Base-by-base conservation (phyloP, 2,797 vertebrate genomes). In the Odontamblyopus lacepedii region DNA sequence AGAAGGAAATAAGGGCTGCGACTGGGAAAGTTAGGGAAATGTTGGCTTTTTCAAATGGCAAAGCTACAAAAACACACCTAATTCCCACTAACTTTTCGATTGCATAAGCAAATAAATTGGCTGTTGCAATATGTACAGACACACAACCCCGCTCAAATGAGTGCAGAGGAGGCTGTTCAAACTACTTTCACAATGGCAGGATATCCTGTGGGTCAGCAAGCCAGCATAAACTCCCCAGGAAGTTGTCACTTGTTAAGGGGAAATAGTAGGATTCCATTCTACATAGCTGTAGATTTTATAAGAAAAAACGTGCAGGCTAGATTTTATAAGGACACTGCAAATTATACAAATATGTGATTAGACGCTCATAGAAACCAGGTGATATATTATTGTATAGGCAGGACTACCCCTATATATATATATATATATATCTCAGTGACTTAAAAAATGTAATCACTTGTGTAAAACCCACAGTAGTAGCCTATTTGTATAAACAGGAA, bases 181-280 rank as follows among this genome's bases (percentile, higher is more conserved):
- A 84, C 80, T 82, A 90, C 83, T 89, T 91, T 89, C 83, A 93
- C 92, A 93, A 93, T 91, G 87, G 91, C 91, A 93, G 92, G 92
- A 93, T 91, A 91, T 93, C 91, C 92, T 93, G 91, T 72, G 88
- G 92, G 92, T 92, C 91, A 92, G 82, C n/a, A 70, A 90, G 88
- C 86, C 83, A 78, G 4, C 85, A 70, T 88, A 82, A 92, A 88
- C 89, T 92, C 86, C 35, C 76, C 79, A 85, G 92, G 92, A 93
- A 92, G 91, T 90, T 84, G 91, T 93, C 92, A 92, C 85, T 90
- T 88, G 88, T 78, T 83, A 75, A 80, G 80, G 85, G 91, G 92
- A 92, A 92, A 89, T 89, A 83, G 63, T 67, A 92, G 85, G 89
- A 89, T 89, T 91, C 87, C 84, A 92, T 84, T 12, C 55, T 55